Conservation (phyloP, 2,888 invertebrate species). For the Tachina grossa region DNA sequence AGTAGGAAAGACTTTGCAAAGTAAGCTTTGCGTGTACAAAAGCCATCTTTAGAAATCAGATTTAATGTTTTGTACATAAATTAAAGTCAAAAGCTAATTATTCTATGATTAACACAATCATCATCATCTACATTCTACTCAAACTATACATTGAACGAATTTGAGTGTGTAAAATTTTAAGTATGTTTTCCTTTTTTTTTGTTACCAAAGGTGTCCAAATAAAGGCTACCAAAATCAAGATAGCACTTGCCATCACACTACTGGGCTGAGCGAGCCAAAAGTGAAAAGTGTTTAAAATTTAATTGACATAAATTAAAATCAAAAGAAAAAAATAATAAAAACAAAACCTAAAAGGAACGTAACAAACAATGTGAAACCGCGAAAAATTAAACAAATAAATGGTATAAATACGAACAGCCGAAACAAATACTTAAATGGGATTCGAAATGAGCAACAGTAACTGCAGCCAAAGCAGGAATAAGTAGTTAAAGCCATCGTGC, state of each 20-base stretch:
- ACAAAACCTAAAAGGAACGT: slow-evolving; percentile 23
- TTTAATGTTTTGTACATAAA: not conserved
- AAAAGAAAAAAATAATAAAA: slow-evolving; percentile 60
- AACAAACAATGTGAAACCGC: slow-evolving; percentile 60
- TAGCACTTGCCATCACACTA: not conserved
- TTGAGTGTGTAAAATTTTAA: no score
- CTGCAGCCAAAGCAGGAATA: not conserved
- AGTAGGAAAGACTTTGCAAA: no score
- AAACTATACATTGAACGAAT: not conserved
- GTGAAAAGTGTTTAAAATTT: slow-evolving; percentile 73
- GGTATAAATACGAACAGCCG: slow-evolving; percentile 73
- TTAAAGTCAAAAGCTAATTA: not conserved
- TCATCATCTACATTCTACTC: not conserved
- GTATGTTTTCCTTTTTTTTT: not conserved
- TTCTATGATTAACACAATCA: no score
- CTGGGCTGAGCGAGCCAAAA: not conserved
- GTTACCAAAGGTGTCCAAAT: slow-evolving; percentile 55
- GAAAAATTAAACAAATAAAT: slow-evolving; percentile 28
- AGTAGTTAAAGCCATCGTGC: slow-evolving; percentile 48
- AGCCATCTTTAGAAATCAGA: not conserved
- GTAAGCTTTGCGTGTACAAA: no score
- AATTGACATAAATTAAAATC: slow-evolving; percentile 73
- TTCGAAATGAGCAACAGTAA: slow-evolving; percentile 68
- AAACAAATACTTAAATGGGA: slow-evolving; percentile 70
- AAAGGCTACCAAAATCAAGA: slow-evolving; percentile 38